A percentile compares a stretch with the other conserved stretches of the same genome.
phyloP scores from a whole-genome alignment of 2,797 vertebrate genomes.

The Leucoraja ocellata region DNA sequence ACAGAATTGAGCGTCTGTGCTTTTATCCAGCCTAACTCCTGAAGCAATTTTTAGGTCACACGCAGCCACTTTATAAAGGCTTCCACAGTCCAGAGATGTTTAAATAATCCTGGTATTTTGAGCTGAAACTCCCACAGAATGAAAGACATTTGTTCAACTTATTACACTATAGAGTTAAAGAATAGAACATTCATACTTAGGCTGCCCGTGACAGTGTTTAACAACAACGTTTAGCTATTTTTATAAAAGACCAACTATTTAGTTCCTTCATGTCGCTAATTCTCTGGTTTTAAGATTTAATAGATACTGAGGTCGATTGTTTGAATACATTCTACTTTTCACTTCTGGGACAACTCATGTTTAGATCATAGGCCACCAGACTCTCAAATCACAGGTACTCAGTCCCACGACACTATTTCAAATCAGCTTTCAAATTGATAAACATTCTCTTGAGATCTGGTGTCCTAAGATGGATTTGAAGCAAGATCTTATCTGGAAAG shows the following conservation, averaged over 20 bases:
- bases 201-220: background rate
- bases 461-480: background rate
- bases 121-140: background rate
- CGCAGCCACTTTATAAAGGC: background rate
- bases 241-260: background rate
- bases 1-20: too few relatives aligned
- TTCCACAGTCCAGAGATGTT: background rate
- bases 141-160: background rate
- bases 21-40: background rate
- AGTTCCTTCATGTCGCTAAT: background rate
- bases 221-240: background rate
- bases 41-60: too few relatives aligned
- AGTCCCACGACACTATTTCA: too few relatives aligned
- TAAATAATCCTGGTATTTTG: too few relatives aligned
- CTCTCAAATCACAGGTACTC: background rate
- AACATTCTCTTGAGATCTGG: too few relatives aligned
- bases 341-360: background rate
- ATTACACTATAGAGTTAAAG: background rate
- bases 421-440: background rate
- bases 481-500: too few relatives aligned
- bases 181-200: background rate
- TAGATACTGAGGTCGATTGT: background rate
- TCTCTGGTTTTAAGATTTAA: background rate
- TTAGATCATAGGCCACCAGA: background rate
- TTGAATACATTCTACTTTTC: background rate